Percentiles rank a stretch among this genome's conserved stretches.
Conservation (phyloP, 2,113 vertebrate species). For the Marcusenius ussheri region DNA sequence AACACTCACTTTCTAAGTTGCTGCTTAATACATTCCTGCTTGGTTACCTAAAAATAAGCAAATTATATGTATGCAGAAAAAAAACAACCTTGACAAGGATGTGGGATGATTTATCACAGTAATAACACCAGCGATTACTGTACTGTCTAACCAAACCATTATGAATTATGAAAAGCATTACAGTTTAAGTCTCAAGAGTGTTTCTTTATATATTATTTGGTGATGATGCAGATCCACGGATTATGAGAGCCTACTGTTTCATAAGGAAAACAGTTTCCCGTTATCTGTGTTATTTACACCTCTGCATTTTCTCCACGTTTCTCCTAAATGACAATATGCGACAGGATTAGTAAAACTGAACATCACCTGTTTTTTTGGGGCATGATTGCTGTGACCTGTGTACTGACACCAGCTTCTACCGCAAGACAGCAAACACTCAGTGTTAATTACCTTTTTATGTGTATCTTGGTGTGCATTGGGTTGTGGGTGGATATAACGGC, state of each 20-base stretch:
- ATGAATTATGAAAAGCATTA: background rate
- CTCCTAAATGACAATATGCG: background rate
- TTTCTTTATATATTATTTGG: background rate
- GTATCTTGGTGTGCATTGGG: background rate
- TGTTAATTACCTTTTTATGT: background rate
- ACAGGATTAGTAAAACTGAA: background rate
- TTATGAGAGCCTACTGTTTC: background rate
- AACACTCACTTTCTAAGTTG: background rate
- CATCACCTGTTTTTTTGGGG: background rate
- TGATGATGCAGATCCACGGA: background rate
- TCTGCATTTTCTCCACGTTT: background rate
- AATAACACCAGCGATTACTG: slow-evolving; percentile 20
- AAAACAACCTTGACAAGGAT: slow-evolving; percentile 42
- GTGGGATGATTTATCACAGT: slow-evolving; percentile 25
- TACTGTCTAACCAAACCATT: background rate
- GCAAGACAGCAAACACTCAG: background rate
- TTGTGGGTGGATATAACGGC: background rate
- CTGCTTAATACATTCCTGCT: background rate
- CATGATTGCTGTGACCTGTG: background rate
- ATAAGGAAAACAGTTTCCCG: background rate
- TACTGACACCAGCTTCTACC: background rate
- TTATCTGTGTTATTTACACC: background rate
- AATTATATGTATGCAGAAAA: slow-evolving; percentile 41
- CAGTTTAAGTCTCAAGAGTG: background rate
- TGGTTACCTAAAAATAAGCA: slow-evolving; percentile 22